Conservation (phyloP, 1,140 invertebrate species). For the Oreohelix idahoensis region DNA sequence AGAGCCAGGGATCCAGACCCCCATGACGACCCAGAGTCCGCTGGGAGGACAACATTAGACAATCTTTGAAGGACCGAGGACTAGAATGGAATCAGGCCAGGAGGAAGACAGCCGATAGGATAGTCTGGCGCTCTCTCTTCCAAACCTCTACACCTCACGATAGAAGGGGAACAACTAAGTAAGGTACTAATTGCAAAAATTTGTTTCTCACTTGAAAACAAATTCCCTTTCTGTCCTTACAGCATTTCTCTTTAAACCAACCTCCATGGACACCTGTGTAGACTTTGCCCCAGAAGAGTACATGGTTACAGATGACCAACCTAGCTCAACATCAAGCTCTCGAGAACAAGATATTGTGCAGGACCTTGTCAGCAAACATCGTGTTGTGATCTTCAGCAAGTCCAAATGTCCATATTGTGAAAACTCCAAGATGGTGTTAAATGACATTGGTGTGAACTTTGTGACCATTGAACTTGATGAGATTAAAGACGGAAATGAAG, state of each 20-base stretch:
- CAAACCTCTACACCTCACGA: no score
- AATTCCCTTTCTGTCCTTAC: no score
- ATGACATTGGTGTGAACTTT: conserved; percentile 72
- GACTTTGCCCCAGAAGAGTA: not conserved
- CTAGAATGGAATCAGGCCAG: no score
- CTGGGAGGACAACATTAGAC: no score
- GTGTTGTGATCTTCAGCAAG: conserved; percentile 93
- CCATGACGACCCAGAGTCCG: no score
- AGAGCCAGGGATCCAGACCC: no score
- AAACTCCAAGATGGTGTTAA: conserved; percentile 80
- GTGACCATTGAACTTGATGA: conserved; percentile 86
- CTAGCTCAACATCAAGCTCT: not conserved
- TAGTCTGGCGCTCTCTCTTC: no score
- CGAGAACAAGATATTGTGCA: not conserved
- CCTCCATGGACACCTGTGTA: conserved; percentile 22
- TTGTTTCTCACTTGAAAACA: no score
- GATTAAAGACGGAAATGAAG: conserved; percentile 81
- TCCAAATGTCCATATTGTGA: conserved; percentile 89
- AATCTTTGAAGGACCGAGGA: no score
- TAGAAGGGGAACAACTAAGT: no score
- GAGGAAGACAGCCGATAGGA: no score
- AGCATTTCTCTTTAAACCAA: not conserved
- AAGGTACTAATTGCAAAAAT: no score
- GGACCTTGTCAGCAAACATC: conserved; percentile 36
- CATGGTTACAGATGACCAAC: conserved; percentile 2